A percentile compares a stretch with the other conserved stretches of the same genome.
Conservation (phyloP, 2,888 invertebrate genomes). For the Leptothorax acervorum region DNA sequence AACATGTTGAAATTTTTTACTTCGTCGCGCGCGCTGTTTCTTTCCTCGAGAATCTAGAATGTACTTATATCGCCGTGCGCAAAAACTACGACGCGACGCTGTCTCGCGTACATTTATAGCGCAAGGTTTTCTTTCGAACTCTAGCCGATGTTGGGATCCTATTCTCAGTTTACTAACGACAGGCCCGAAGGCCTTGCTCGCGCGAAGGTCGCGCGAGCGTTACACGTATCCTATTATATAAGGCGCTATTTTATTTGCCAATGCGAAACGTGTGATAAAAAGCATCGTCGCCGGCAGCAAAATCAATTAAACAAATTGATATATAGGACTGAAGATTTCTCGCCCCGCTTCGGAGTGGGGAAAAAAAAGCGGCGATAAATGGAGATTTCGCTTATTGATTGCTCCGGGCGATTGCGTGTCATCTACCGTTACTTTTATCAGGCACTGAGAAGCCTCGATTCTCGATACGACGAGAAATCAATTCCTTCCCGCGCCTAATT, state of each 20-base stretch:
- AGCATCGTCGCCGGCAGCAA: background rate
- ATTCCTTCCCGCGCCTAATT: background rate
- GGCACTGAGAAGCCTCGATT: background rate
- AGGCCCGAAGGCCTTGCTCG: constrained; percentile 22
- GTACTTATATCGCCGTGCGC: background rate
- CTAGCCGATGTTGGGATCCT: constrained; percentile 33
- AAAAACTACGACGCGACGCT: constrained; percentile 2
- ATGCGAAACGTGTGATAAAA: constrained; percentile 26
- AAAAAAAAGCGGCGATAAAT: background rate
- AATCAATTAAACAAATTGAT: constrained; percentile 7
- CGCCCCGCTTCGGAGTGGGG: background rate
- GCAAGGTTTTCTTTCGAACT: constrained; percentile 51
- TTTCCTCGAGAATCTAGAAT: background rate
- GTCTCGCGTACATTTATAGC: constrained; percentile 48
- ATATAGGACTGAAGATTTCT: background rate
- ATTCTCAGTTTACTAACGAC: constrained; percentile 51
- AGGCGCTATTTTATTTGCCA: constrained; percentile 27
- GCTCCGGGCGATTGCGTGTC: background rate
- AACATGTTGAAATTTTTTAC: background rate
- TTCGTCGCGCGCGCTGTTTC: background rate
- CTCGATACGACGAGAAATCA: constrained; percentile 3
- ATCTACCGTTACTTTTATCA: background rate
- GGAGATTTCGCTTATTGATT: background rate
- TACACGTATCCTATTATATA: constrained; percentile 33
- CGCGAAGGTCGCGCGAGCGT: constrained; percentile 26